Percentiles rank a stretch among this genome's conserved stretches.
Conservation (phyloP, 2,113 vertebrate species). For the Anser brachyrhynchus region DNA sequence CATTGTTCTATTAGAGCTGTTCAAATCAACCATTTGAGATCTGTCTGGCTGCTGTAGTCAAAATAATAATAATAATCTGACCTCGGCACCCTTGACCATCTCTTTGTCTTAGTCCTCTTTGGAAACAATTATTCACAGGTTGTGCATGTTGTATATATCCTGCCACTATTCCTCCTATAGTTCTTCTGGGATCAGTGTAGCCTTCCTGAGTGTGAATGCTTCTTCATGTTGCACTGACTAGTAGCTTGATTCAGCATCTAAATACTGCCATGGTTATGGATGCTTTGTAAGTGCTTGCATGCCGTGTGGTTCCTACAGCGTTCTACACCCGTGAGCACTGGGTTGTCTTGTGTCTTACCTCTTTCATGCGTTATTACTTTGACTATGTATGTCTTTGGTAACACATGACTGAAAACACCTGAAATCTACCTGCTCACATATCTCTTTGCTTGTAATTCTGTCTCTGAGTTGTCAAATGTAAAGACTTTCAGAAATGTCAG, state of each 20-base stretch:
- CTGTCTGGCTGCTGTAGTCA: neutral
- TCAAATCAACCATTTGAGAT: conserved; percentile 39
- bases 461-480: neutral
- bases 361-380: neutral
- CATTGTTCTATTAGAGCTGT: conserved; percentile 16
- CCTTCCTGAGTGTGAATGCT: neutral
- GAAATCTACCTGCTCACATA: neutral
- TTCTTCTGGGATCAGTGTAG: neutral
- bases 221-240: neutral
- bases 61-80: neutral
- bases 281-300: neutral
- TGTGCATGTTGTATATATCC: neutral
- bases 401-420: neutral
- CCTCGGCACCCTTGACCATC: neutral
- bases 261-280: neutral
- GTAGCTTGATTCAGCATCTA: neutral
- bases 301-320: neutral
- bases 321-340: neutral
- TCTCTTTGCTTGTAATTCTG: neutral
- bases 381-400: neutral
- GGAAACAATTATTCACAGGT: neutral
- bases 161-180: neutral
- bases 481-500: neutral
- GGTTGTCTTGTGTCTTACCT: neutral
- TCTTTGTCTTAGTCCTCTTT: neutral